These are phyloP conservation scores for Panthera tigris DNA, from an alignment of 2,113 vertebrate genomes.

Conservation along the genomic window DNA sequence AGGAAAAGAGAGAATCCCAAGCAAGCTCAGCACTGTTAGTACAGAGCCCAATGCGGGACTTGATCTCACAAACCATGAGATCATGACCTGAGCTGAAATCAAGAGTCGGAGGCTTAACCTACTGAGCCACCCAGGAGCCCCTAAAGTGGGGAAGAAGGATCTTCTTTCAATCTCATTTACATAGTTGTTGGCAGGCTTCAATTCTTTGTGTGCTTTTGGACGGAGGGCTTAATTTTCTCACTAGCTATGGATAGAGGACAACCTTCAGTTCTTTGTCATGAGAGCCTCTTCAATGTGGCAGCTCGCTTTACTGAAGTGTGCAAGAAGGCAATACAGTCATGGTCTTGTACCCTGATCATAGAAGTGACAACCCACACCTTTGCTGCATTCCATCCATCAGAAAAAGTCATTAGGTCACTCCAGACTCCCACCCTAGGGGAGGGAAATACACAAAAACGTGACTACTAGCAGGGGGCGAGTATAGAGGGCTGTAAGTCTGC, in stretches of 20 bases:
- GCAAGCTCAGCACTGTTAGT: too few species aligned
- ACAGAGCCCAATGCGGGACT: too few species aligned
- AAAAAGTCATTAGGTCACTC: not conserved
- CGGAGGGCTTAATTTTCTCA: not conserved
- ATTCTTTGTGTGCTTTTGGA: not conserved
- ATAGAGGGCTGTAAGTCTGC: not conserved
- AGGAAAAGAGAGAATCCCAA: too few species aligned
- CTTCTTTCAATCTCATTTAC: not conserved
- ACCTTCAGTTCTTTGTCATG: not conserved
- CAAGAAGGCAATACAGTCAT: not conserved
- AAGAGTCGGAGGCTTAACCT: too few species aligned
- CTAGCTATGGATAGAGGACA: not conserved
- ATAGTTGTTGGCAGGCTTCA: not conserved
- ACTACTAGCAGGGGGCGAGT: not conserved
- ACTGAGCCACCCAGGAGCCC: too few species aligned
- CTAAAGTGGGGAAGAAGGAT: not conserved
- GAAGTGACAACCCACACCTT: not conserved
- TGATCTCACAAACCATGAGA: too few species aligned
- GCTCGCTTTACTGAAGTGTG: not conserved
- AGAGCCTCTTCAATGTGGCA: not conserved
- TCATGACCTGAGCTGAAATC: too few species aligned
- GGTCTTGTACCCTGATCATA: not conserved
- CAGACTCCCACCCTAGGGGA: not conserved
- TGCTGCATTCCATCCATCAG: not conserved
- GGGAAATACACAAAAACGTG: not conserved